Percentiles rank a stretch among this genome's conserved stretches.
Conservation (phyloP, 2,797 vertebrate species). For the Holocentrus rufus region DNA sequence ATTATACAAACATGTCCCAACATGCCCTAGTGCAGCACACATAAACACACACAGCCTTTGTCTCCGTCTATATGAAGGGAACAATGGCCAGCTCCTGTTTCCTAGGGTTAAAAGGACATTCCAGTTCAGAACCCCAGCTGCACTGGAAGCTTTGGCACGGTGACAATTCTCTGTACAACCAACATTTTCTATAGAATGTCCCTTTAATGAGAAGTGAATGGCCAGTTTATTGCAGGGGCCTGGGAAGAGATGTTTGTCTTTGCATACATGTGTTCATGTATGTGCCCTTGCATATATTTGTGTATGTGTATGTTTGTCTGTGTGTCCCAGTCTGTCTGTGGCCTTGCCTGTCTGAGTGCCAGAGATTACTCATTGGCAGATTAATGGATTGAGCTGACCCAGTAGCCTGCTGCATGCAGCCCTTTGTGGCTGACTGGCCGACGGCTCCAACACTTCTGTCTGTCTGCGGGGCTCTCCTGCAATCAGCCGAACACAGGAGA, state of each 20-base stretch:
- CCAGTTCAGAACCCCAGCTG: slow-evolving; percentile 66
- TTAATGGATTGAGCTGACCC: slow-evolving; percentile 83
- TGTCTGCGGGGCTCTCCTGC: slow-evolving; percentile 57
- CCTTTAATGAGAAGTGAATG: slow-evolving; percentile 22
- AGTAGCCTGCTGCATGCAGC: slow-evolving; percentile 73
- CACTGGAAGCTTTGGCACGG: slow-evolving; percentile 60
- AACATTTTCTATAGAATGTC: slow-evolving; percentile 40
- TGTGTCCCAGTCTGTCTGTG: slow-evolving; percentile 59
- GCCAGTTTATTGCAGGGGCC: neutral
- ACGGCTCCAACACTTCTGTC: slow-evolving; percentile 59
- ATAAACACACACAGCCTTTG: slow-evolving; percentile 69
- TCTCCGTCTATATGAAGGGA: slow-evolving; percentile 64
- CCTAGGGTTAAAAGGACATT: slow-evolving; percentile 70
- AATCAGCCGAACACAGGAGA: slow-evolving; percentile 44
- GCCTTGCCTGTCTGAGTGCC: slow-evolving; percentile 73
- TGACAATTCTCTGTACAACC: slow-evolving; percentile 59
- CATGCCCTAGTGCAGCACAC: slow-evolving; percentile 62
- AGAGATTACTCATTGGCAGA: slow-evolving; percentile 83
- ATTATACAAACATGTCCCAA: slow-evolving; percentile 66
- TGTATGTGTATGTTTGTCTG: slow-evolving; percentile 39
- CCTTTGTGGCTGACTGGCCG: slow-evolving; percentile 70
- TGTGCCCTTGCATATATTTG: slow-evolving; percentile 16
- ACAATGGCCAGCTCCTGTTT: slow-evolving; percentile 76
- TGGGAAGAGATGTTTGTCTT: neutral
- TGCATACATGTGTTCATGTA: neutral